Base-by-base conservation (phyloP, 2,888 invertebrate genomes). In the Drosophila mimica region DNA sequence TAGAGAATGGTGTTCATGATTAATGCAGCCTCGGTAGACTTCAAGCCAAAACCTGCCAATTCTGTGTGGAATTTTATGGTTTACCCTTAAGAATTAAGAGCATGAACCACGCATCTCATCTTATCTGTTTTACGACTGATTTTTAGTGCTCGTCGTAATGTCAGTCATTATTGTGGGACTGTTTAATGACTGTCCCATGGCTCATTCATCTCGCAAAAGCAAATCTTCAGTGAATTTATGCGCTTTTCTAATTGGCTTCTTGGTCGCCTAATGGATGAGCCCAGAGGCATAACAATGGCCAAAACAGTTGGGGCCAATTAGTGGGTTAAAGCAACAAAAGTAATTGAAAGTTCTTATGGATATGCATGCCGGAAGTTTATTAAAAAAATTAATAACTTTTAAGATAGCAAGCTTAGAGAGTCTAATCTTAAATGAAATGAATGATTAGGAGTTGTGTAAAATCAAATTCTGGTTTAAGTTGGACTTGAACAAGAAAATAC, bases 121-220 rank as follows among this genome's bases (percentile, higher is more conserved):
- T 76, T 63, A 81, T 79, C 81, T 69, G 69, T 59, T 87, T 85
- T 76, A 87, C 84, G 89, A 75, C 77, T 79, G 68, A 81, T 74
- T 89, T 87, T 89, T 79, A 87, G 76, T 83, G 64, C 81, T 65
- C 64, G 43, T 52, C 71, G 81, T 84, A 83, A 88, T 71, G 84
- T 62, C 54, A 66, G 79, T 76, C 84, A 79, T 89, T 89, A 84
- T 68, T 73, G 64, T 71, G 82, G 74, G 62, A 57, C 59, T 71
- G 66, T 87, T 88, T 76, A 86, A 82, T 86, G 81, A 75, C 70
- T 58, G 58, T 76, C 62, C 69, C 72, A 36, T 60, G 82, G 54
- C 70, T 58, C 75, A 31, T 31, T 53, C 58, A 61, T 38, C 49
- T 62, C 36, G 48, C 79, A 28, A 48, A 53, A 43, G 56, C 62